Base-by-base conservation (phyloP, 1,140 invertebrate species). In the Habropoda laboriosa region DNA sequence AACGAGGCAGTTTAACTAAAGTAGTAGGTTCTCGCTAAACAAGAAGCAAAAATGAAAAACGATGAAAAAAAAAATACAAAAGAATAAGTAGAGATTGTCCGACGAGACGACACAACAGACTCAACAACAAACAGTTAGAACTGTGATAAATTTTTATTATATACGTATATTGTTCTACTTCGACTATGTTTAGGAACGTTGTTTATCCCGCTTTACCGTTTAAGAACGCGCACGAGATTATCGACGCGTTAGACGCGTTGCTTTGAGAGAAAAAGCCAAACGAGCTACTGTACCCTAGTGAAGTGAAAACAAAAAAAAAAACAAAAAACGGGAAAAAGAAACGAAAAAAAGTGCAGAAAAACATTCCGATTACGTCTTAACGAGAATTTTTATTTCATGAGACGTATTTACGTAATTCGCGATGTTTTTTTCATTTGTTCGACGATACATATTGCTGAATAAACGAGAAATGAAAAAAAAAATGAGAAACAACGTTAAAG, bases 131-230 rank as follows among this genome's bases (percentile, higher is more conserved):
- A 84, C 82, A 89, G 87, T 89, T 90, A 89, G 87, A 87, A 89
- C 90, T 90, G 89, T 90, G 89, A 90, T 90, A 90, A 89, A 90
- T 90, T 88, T 87, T 82, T 87, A 85, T 89, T 86, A 49, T n/a
- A n/a, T 86, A 86, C 47, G 60, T 78, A 71, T 58, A 67, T 60
- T 61, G 72, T 83, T 73, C 70, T 71, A 79, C 77, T 78, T 67
- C 42, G 38, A 60, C 35, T 77, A 74, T 73, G 61, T 73, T 71
- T 60, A 74, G 53, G 6, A n/a, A 18, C 57, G 49, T 81, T 61
- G 67, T 78, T 78, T 42, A 79, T 42, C 45, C 81, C 64, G 70
- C 83, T 80, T 76, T 18, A 70, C 13, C 38, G 10, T 57, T 32
- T 51, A 53, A 32, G 0, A 32, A 77, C 55, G 30, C 30, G 64